Evolutionary conservation across 2,113 vertebrate genomes (phyloP).

Genomic region (Erythrocebus patas): DNA sequence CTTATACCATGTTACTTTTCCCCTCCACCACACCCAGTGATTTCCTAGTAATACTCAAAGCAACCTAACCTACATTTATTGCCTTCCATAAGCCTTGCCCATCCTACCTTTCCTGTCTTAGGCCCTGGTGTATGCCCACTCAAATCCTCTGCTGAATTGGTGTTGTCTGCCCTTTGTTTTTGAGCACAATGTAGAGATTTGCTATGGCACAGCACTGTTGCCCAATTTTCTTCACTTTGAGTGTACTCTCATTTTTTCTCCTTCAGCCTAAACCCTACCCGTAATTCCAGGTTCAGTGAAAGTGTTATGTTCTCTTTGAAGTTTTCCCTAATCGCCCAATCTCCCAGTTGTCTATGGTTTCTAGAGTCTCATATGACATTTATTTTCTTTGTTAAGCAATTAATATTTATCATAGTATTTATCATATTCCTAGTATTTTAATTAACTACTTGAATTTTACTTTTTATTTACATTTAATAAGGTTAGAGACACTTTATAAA

Average conservation of each 20-base stretch:
- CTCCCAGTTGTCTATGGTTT: background rate
- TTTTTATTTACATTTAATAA: conserved; percentile 30
- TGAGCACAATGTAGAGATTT: background rate
- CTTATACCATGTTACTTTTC: background rate
- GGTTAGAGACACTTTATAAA: background rate
- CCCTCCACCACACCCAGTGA: background rate
- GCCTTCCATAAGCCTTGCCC: background rate
- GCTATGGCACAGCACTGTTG: background rate
- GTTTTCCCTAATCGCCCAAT: background rate
- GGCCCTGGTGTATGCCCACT: background rate
- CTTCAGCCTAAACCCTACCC: background rate
- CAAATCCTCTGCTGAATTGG: background rate
- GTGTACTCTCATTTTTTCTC: background rate
- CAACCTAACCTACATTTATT: background rate
- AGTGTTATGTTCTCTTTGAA: background rate
- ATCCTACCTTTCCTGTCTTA: background rate
- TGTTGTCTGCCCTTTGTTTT: background rate
- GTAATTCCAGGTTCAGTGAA: background rate
- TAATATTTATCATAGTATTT: conserved; percentile 21
- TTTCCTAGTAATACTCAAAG: background rate
- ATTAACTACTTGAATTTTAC: conserved; percentile 16
- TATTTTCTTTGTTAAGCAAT: conserved; percentile 1
- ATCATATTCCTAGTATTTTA: background rate
- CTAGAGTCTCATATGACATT: background rate
- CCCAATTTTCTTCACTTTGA: background rate